Evolutionary conservation across 1,140 invertebrate genomes (phyloP), one percentile per base, ranked within the genome.

Genomic region (Procambarus virginalis): DNA sequence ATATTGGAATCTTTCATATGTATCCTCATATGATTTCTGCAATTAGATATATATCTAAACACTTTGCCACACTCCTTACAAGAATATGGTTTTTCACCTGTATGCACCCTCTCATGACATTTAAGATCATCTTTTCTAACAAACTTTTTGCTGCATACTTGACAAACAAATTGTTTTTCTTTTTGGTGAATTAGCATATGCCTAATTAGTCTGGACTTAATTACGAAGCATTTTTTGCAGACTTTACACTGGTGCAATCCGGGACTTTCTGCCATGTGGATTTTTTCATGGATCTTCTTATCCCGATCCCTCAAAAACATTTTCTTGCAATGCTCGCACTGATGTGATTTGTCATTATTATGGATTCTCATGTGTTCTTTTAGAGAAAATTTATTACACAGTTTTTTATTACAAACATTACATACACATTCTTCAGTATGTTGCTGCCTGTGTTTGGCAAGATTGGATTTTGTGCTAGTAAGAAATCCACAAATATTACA

Each of bases 311-410:
- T 76, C 20, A 76, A 48, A 55, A 89, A 89, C 6, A 22, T 77
- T 60, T 89, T 89, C 17, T 70, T 12, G 48, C 88, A 89, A 20
- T 89, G 51, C 14, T 76, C 45, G 70, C 88, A 89, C 14, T 77
- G 81, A 45, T 84, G 82, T 10, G 73, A 9, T 34, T 64, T 76
- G 17, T 84, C 76, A 48, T 51, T 78, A 12, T 34, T 78, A 17
- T 89, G 88, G n/a, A 51, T 84, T 49, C 46, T 64, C 73, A 89
- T 83, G 73, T 89, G 88, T 9, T 89, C 88, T 48, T 89, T 89
- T 3, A 89, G 88, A 46, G 81, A 84, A 78, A 84, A 78, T 64
- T 89, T 89, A 73, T 82, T 89, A 51, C 79, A 77, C 34, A 89
- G 75, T 20, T 77, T 83, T 68, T 79, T 89, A 51, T 68, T 60